Percentiles rank a stretch among this genome's conserved stretches.
Evolutionary conservation across 92 coral and sea anemone genomes (phyloP).

Genomic region (Porites lobata): DNA sequence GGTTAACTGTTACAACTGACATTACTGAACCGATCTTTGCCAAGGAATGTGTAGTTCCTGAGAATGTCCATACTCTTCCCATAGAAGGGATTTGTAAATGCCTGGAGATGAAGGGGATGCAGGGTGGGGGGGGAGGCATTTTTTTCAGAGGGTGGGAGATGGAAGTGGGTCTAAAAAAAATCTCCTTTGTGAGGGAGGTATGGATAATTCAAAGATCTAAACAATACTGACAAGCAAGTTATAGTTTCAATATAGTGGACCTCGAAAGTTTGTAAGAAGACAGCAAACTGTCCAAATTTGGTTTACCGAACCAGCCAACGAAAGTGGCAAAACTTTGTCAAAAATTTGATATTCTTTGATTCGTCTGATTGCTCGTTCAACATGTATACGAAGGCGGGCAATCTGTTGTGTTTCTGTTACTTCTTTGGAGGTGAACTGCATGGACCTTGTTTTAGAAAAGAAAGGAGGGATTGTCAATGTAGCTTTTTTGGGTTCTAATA

Average conservation of each 20-base stretch:
- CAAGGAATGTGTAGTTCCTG: not conserved
- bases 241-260: constrained; percentile 41
- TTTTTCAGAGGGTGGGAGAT: not conserved
- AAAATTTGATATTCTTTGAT: constrained; percentile 48
- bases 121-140: not conserved
- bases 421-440: constrained; percentile 45
- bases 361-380: constrained; percentile 49
- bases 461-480: constrained; percentile 60
- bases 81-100: constrained; percentile 6
- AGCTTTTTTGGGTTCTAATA: constrained; percentile 19
- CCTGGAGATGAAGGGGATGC: constrained; percentile 10
- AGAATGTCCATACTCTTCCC: not conserved
- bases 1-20: not conserved
- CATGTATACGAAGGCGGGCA: constrained; percentile 57
- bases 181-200: not conserved
- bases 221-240: constrained; percentile 11
- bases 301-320: constrained; percentile 46
- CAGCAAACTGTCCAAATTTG: constrained; percentile 46
- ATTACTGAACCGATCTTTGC: constrained; percentile 4
- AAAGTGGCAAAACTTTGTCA: constrained; percentile 48
- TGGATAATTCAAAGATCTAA: constrained; percentile 16
- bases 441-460: constrained; percentile 34
- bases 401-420: constrained; percentile 54
- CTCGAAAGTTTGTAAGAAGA: constrained; percentile 49
- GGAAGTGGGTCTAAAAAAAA: not conserved